These are phyloP conservation scores for Brachynemurus nebulosus DNA, from an alignment of 2,888 invertebrate genomes.

Conservation along the genomic window DNA sequence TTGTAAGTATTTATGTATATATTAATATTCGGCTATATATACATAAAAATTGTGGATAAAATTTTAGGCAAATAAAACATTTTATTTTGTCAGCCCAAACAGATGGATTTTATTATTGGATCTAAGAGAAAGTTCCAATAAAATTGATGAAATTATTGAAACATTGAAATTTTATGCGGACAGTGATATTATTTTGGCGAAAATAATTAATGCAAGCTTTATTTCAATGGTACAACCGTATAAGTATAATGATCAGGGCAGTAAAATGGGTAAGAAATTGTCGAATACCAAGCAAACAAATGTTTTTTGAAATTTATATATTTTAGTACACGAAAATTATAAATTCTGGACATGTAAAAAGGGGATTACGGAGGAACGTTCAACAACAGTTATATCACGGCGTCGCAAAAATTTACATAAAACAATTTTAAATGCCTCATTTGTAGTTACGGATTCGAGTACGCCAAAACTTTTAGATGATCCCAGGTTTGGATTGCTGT, in stretches of 20 bases:
- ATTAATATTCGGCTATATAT: background rate
- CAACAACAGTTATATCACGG: background rate
- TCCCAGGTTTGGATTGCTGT: too few relatives aligned
- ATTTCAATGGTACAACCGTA: background rate
- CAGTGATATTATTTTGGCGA: background rate
- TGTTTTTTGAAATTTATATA: too few relatives aligned
- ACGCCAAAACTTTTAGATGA: too few relatives aligned
- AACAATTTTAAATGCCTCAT: too few relatives aligned
- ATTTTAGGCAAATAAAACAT: background rate
- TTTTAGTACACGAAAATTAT: background rate
- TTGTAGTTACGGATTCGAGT: too few relatives aligned
- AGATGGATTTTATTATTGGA: background rate
- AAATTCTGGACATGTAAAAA: background rate
- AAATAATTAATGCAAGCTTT: background rate
- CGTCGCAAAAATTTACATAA: too few relatives aligned
- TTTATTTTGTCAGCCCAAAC: background rate
- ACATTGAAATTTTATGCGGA: background rate
- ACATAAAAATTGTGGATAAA: background rate
- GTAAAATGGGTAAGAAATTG: too few relatives aligned
- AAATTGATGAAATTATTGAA: background rate
- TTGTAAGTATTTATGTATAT: background rate
- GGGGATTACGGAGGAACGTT: background rate
- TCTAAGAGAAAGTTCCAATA: too few relatives aligned
- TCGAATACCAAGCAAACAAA: too few relatives aligned
- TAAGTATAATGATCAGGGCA: background rate